Evolutionary conservation across 1,140 invertebrate genomes (phyloP).

Genomic region (Yoshiicerus persimilis): DNA sequence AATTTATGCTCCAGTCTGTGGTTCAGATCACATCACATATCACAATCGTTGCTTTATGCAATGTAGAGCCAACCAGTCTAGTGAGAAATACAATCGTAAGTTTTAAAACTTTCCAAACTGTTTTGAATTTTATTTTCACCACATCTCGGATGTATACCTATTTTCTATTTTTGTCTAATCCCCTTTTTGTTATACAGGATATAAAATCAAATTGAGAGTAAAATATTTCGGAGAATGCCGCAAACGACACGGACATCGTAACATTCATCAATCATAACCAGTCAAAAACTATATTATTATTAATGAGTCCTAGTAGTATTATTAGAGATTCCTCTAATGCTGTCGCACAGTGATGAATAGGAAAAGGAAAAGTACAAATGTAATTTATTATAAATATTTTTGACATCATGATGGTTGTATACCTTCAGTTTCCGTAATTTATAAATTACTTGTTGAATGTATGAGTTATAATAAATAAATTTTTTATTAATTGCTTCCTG

Average conservation of each 20-base stretch:
- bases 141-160: neutral
- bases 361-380: neutral
- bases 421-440: no score
- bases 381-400: neutral
- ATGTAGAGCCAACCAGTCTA: neutral
- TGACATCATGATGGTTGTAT: neutral
- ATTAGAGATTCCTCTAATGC: no score
- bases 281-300: no score
- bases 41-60: constrained; percentile 36
- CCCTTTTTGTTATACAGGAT: neutral
- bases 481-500: no score
- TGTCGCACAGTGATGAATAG: neutral
- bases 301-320: no score
- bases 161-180: neutral
- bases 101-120: neutral
- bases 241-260: neutral
- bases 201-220: neutral
- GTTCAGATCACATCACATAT: constrained; percentile 19
- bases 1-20: constrained; percentile 38
- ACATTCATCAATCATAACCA: neutral
- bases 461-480: no score
- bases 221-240: neutral
- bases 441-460: no score
- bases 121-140: neutral
- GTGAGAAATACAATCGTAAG: neutral